Evolutionary conservation across 23 tunicate genomes (phyloP), one percentile per base, ranked within the genome.

Genomic region (Ciona savignyi): DNA sequence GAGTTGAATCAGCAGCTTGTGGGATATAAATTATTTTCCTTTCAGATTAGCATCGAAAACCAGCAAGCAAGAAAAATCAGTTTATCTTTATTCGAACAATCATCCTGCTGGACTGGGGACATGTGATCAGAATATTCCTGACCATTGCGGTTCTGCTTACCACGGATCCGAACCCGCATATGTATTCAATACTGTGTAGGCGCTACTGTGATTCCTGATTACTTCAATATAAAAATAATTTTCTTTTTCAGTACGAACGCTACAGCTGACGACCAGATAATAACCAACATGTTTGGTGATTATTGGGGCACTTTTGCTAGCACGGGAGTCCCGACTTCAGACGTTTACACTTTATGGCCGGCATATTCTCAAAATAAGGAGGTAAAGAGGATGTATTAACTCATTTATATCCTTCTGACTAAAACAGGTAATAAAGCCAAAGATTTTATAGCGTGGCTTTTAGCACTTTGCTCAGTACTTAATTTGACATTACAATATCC

Each of bases 261-360:
- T 21, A 70, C 88, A 20, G 75, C 56, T 25, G 64, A 64, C 33
- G 85, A 72, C 26, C 25, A 23, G 26, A 25, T 64, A 24, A 64
- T 80, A 2, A 72, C 33, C 33, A 48, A 65, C 21, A n/a, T 31
- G 42, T 62, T 71, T 23, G 64, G 63, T 31, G 62, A 33, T 2
- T 80, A 63, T 35, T 80, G 85, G 85, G 78, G 85, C 22, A 25
- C 51, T 30, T 80, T 72, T 72, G 85, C 85, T 26, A 27, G 64
- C 62, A 63, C 49, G 4, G 85, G 77, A 33, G 21, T 1, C 1
- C 85, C 85, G 3, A 4, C 9, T 9, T 42, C 78, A 32, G 49
- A 25, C 20, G 63, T 71, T 1, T 33, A 22, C 1, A 24, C 65
- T 1, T n/a, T 21, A 2, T 80, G 85, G 85, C 85, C 85, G 9